Evolutionary conservation across 2,113 vertebrate species (phyloP).

Genomic region (Empidonax alnorum): DNA sequence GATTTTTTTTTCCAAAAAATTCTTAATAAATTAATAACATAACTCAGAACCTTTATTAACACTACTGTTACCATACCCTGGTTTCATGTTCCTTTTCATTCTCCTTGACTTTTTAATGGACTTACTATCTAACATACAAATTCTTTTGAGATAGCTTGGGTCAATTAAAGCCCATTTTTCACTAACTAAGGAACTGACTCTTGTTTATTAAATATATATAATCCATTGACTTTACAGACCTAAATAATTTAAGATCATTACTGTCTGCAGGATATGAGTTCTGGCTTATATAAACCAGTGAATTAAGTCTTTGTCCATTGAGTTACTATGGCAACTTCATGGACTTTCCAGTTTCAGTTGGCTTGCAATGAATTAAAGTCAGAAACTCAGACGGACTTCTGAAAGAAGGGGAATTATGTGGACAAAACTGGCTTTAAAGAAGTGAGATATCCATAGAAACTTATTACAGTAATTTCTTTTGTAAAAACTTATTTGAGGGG

Average conservation of each 20-base stretch:
- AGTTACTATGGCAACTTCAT: conserved; percentile 37
- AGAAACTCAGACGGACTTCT: not conserved
- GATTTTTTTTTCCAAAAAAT: not conserved
- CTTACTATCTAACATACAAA: not conserved
- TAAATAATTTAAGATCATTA: conserved; percentile 41
- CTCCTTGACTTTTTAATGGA: not conserved
- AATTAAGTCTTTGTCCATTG: conserved; percentile 35
- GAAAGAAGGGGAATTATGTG: not conserved
- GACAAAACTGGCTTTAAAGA: not conserved
- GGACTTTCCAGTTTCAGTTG: not conserved
- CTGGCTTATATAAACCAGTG: conserved; percentile 6
- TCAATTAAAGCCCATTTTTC: not conserved
- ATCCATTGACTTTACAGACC: not conserved
- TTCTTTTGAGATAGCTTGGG: not conserved
- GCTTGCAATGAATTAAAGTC: conserved; percentile 33
- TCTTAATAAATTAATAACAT: not conserved
- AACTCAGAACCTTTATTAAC: not conserved
- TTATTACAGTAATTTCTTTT: not conserved
- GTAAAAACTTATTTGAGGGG: not conserved
- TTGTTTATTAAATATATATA: conserved; percentile 36
- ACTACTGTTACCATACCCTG: not conserved
- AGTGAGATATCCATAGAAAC: not conserved
- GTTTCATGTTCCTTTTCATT: not conserved
- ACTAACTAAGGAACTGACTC: not conserved
- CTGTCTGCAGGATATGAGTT: conserved; percentile 8